Base-by-base conservation (phyloP, 2,888 invertebrate species). In the Pseudococcus longispinus region DNA sequence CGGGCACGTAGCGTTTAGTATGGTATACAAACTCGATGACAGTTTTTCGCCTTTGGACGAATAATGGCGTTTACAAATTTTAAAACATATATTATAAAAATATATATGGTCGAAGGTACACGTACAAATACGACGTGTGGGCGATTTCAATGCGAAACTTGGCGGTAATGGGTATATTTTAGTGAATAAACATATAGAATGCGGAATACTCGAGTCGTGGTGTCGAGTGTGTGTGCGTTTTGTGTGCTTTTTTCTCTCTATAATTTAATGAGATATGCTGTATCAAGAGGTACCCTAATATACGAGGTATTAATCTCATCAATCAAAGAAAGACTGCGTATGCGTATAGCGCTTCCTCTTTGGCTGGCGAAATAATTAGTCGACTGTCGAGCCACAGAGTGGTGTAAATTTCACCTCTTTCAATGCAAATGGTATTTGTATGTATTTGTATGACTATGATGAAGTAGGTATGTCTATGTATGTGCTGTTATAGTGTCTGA, bases 1-100 rank as follows among this genome's bases (percentile, higher is more conserved):
- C 44, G 44, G 44, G 51, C 51, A 51, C n/a, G n/a, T 5, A n/a
- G 51, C 51, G 51, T n/a, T n/a, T n/a, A n/a, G n/a, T n/a, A 46
- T 37, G 37, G 44, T 51, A 13, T 46, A 51, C 51, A 51, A 51
- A 26, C 65, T 65, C 74, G 74, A 74, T 74, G 74, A 37, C 74
- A 74, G 74, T 74, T 74, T 37, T 74, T 74, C 74, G 74, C 74
- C 74, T 74, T 74, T 74, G 74, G 74, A 74, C 32, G 74, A 74
- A 74, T 32, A 65, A 65, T 65, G 65, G 65, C 65, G 65, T 65
- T 65, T 65, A 65, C 65, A 65, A 65, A 65, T 65, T 65, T 65
- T 65, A 11, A 65, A 65, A 65, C 65, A 65, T 65, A 65, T 11
- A 65, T 65, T 26, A 65, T 65, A 46, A 11, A 46, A 11, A 46